Base-by-base conservation (phyloP, 2,888 invertebrate genomes). In the Plebejus melissa region DNA sequence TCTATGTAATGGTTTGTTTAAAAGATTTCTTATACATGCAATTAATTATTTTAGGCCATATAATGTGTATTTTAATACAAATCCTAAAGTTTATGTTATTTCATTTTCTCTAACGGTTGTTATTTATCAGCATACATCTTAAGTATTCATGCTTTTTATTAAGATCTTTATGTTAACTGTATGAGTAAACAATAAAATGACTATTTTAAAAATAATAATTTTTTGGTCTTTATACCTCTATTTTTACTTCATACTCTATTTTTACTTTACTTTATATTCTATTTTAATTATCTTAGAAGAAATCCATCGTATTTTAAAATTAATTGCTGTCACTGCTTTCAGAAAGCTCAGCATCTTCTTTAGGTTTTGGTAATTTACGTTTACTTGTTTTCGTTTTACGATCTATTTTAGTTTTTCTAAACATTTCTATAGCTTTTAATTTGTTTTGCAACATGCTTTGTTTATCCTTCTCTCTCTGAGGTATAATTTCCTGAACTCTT, bases 381-480 rank as follows among this genome's bases (percentile, higher is more conserved):
- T 92, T 88, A 28, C 88, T 90, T 6, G 90, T 75, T 79, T 88
- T 93, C 80, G 86, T 94, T 76, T 94, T 94, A n/a, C 94, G 91
- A 79, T 95, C 95, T 77, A 94, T 92, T 81, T 94, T 95, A 0
- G 95, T 94, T 86, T 95, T 96, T 79, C 96, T 94, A 79, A 96
- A 95, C 75, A 96, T 82, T 86, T 96, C 96, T 71, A 97, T 96
- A 0, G 97, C 97, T 85, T 95, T 95, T 82, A 96, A 88, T 88
- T 96, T 97, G 80, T 95, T 96, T 83, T 95, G 94, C 70, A 96
- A 87, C 79, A 96, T 89, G 82, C 94, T 93, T 78, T 94, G 90
- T 85, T 95, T 95, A 79, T 96, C 95, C 78, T 94, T 95, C 84
- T 96, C 96, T 79, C 95, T 94, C 84, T 97, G 97, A 0, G 97